Percentiles rank a stretch among this genome's conserved stretches.
phyloP scores from a whole-genome alignment of 2,888 invertebrate species.

The Nemotelus nigrinus region DNA sequence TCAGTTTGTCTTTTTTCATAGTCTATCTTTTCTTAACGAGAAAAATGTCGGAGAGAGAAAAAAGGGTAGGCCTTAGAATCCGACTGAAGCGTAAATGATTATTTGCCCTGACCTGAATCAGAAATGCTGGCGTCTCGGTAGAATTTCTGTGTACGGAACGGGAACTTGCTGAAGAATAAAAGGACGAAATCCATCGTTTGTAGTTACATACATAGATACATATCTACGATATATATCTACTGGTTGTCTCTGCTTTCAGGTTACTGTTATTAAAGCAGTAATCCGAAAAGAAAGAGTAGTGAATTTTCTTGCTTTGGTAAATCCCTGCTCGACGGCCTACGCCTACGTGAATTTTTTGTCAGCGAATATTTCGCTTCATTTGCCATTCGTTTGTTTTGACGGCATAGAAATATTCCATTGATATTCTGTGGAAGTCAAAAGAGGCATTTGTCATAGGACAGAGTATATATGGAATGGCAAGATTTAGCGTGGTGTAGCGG shows the following conservation, averaged over 20 bases:
- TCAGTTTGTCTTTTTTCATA: background rate
- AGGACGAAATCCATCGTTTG: background rate
- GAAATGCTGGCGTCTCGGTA: background rate
- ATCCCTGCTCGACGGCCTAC: background rate
- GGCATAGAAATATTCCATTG: constrained; percentile 11
- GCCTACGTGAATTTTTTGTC: constrained; percentile 9
- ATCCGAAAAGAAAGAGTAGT: background rate
- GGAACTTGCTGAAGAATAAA: background rate
- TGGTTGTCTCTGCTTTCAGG: background rate
- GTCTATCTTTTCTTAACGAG: background rate
- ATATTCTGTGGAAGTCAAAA: constrained; percentile 29
- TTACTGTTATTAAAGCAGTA: background rate
- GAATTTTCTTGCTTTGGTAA: too few relatives aligned
- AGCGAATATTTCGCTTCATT: constrained; percentile 33
- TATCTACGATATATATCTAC: background rate
- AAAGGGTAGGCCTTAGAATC: constrained; percentile 13
- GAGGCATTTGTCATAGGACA: constrained; percentile 19
- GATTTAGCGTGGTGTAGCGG: too few relatives aligned
- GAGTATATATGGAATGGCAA: background rate
- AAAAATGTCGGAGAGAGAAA: background rate
- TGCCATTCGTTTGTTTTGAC: background rate
- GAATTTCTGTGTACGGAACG: background rate
- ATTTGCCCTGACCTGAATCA: constrained; percentile 31
- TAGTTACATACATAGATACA: too few relatives aligned
- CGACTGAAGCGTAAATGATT: constrained; percentile 31